A percentile compares a stretch with the other conserved stretches of the same genome.
Conservation (phyloP, 2,113 vertebrate genomes). For the Antechinus flavipes region DNA sequence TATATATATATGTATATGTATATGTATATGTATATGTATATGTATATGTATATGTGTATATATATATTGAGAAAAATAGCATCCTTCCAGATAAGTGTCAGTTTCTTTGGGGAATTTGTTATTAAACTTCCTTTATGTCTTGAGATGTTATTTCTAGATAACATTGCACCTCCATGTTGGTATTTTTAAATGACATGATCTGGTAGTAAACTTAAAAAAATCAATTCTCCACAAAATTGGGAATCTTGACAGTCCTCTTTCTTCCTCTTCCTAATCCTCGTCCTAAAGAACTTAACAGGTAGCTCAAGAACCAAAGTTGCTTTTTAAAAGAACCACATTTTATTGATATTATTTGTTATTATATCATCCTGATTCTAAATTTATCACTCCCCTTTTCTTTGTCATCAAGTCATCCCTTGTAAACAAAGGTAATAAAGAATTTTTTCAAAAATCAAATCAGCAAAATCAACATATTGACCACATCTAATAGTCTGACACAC, state of each 20-base stretch:
- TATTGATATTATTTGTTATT: neutral
- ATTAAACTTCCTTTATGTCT: neutral
- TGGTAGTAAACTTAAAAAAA: neutral
- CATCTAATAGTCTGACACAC: neutral
- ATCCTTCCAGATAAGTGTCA: neutral
- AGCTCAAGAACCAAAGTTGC: neutral
- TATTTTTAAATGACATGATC: constrained; percentile 31
- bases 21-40: no score
- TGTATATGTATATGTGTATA: neutral
- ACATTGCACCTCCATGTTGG: neutral
- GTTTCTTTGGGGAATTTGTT: constrained; percentile 39
- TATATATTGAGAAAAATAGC: neutral
- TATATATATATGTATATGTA: neutral
- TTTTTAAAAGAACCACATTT: neutral
- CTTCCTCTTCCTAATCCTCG: neutral
- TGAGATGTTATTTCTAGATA: neutral
- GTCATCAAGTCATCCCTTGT: neutral
- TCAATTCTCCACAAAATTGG: neutral
- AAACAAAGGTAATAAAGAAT: no score
- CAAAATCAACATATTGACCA: neutral
- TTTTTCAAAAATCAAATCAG: neutral
- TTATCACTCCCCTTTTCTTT: neutral
- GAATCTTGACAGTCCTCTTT: neutral
- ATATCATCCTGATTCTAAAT: neutral
- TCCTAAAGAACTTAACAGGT: neutral